Evolutionary conservation across 2,113 vertebrate genomes (phyloP).

Genomic region (Engraulis encrasicolus): DNA sequence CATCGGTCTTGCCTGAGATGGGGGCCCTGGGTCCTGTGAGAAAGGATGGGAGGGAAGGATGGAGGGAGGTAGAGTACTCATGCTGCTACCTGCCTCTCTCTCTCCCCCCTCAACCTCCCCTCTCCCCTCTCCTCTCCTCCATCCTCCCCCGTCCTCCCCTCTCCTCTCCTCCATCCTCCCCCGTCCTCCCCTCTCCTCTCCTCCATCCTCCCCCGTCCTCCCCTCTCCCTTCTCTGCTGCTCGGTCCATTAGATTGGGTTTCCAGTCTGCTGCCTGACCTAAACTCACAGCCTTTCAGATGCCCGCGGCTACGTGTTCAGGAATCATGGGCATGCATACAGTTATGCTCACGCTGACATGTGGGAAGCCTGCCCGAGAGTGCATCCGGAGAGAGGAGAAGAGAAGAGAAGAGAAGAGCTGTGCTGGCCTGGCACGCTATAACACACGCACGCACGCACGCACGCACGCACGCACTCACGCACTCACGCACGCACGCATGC

Average conservation of each 20-base stretch:
- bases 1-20: background rate
- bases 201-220: background rate
- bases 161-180: background rate
- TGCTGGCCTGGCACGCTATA: too few relatives aligned
- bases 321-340: background rate
- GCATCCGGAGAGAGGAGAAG: too few relatives aligned
- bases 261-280: background rate
- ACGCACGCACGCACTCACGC: background rate
- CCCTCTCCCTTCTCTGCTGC: background rate
- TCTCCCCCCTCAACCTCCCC: background rate
- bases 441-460: background rate
- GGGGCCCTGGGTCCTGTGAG: background rate
- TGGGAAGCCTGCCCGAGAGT: background rate
- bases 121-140: background rate
- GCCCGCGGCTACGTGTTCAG: slow-evolving; percentile 19
- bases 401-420: too few relatives aligned
- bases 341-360: background rate
- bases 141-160: too few relatives aligned
- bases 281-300: background rate
- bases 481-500: background rate
- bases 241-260: slow-evolving; percentile 2
- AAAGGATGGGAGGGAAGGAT: background rate
- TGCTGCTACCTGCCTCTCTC: background rate
- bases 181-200: background rate
- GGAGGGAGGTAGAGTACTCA: background rate